A percentile compares a stretch with the other conserved stretches of the same genome.
Evolutionary conservation across 2,113 vertebrate genomes (phyloP).

Genomic region (Athene cunicularia): DNA sequence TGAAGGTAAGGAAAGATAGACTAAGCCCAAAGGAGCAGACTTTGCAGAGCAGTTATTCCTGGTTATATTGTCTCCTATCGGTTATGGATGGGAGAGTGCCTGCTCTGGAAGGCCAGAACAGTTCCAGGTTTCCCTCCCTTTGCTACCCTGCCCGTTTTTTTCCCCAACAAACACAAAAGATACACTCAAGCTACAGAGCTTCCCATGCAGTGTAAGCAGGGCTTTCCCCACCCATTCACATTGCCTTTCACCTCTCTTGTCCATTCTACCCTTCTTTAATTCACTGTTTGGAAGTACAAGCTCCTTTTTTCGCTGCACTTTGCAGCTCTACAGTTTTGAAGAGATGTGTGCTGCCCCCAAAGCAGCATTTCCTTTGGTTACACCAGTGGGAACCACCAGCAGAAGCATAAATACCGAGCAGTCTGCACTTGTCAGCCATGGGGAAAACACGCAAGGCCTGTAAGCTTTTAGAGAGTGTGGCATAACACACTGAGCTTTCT

Average conservation of each 20-base stretch:
- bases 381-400: neutral
- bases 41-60: neutral
- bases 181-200: neutral
- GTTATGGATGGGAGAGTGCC: neutral
- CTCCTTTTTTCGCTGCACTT: neutral
- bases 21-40: neutral
- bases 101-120: neutral
- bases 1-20: neutral
- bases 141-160: neutral
- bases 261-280: neutral
- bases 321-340: neutral
- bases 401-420: neutral
- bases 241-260: neutral
- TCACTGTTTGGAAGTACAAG: neutral
- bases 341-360: neutral
- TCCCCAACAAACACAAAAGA: neutral
- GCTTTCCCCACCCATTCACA: neutral
- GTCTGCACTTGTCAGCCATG: neutral
- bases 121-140: neutral
- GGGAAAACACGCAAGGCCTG: neutral
- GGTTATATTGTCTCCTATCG: neutral
- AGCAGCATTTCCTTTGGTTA: neutral
- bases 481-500: neutral
- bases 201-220: fast-evolving
- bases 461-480: neutral